Evolutionary conservation across 2,113 vertebrate species (phyloP).

Genomic region (Cariama cristata): DNA sequence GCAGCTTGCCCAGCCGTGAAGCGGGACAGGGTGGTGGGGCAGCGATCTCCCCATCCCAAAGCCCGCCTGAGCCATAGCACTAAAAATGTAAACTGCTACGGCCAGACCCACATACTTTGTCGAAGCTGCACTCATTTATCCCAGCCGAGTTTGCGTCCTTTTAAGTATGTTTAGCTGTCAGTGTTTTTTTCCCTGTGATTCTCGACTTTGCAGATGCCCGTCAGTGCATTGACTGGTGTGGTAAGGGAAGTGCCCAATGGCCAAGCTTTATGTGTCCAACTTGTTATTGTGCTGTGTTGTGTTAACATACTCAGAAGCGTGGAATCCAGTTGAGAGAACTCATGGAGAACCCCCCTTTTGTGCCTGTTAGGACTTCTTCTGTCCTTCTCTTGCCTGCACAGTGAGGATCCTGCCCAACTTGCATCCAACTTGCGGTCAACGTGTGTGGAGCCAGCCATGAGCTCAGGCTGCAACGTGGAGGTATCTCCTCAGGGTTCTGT

Average conservation of each 20-base stretch:
- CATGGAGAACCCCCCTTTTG: not conserved
- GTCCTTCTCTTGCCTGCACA: not conserved
- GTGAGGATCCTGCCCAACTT: not conserved
- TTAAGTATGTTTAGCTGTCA: not conserved
- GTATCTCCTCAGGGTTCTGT: not conserved
- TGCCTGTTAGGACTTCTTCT: not conserved
- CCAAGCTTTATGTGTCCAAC: no score
- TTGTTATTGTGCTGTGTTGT: not conserved
- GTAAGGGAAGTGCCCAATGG: not conserved
- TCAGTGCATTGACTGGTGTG: not conserved
- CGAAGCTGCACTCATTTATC: not conserved
- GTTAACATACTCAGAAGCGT: rapidly evolving
- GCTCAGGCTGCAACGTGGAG: rapidly evolving
- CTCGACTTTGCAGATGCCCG: not conserved
- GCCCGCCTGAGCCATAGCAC: not conserved
- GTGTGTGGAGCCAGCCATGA: rapidly evolving
- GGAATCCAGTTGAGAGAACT: not conserved
- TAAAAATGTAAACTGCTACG: not conserved
- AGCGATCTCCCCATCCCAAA: not conserved
- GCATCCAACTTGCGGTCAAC: not conserved
- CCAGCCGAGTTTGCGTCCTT: not conserved
- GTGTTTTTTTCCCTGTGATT: not conserved
- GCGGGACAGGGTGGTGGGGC: not conserved
- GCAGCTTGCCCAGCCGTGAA: not conserved
- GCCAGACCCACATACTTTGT: not conserved